Evolutionary conservation across 2,113 vertebrate genomes (phyloP).

Genomic region (Pristiophorus japonicus): DNA sequence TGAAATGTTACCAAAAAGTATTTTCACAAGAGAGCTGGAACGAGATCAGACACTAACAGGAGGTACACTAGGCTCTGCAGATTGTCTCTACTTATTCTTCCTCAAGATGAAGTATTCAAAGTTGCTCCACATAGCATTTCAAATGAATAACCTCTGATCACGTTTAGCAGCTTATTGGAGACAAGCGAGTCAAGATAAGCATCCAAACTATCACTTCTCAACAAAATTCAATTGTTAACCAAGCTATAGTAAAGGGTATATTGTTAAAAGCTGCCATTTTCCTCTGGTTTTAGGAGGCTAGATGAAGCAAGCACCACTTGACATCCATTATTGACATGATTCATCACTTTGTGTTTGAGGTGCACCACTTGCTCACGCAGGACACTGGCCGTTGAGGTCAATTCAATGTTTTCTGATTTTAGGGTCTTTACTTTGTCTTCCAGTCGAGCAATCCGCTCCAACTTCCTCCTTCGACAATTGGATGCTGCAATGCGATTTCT

Average conservation of each 20-base stretch:
- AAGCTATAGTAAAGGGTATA: conserved; percentile 35
- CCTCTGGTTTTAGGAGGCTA: conserved; percentile 37
- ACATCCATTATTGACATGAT: conserved; percentile 64
- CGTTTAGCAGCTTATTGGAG: neutral
- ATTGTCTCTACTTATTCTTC: neutral
- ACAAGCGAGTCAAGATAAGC: neutral
- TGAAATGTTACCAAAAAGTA: neutral
- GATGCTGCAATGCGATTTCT: conserved; percentile 68
- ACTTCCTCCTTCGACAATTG: conserved; percentile 65
- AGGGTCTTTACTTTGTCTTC: conserved; percentile 68
- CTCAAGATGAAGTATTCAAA: conserved; percentile 5
- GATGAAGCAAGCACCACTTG: conserved; percentile 51
- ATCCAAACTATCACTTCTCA: conserved; percentile 38
- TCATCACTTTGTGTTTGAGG: conserved; percentile 66
- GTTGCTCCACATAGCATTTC: neutral
- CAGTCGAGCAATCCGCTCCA: conserved; percentile 64
- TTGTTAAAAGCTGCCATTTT: conserved; percentile 33
- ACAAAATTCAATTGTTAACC: conserved; percentile 43
- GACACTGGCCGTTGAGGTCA: conserved; percentile 63
- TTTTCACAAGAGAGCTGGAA: neutral
- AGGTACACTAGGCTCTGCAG: neutral
- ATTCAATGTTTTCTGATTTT: conserved; percentile 65
- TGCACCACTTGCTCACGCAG: conserved; percentile 64
- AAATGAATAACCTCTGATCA: conserved; percentile 1
- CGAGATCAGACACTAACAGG: neutral